A percentile compares a stretch with the other conserved stretches of the same genome.
These are phyloP conservation scores for Antechinus stuartii DNA, from an alignment of 2,113 vertebrate species.

Conservation along the genomic window DNA sequence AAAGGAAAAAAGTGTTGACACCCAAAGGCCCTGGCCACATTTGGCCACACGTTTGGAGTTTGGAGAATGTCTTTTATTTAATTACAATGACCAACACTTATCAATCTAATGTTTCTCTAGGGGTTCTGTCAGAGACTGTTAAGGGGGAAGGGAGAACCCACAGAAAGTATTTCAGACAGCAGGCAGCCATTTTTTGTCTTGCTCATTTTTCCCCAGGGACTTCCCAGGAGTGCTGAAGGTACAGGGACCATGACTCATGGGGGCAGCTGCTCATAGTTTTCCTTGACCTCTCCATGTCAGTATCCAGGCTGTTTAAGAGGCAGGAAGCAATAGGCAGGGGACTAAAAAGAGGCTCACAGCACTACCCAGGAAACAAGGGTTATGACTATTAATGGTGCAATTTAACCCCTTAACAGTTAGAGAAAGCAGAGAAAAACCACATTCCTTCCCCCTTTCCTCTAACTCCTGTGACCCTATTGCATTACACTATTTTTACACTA, in stretches of 20 bases:
- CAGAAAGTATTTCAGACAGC: not conserved
- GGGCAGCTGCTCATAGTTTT: conserved; percentile 44
- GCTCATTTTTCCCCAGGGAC: not conserved
- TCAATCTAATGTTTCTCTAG: not conserved
- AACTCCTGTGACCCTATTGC: not conserved
- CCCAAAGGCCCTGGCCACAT: not conserved
- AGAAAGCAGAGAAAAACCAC: conserved; percentile 42
- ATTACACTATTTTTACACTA: conserved; percentile 13
- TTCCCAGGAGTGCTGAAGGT: not conserved
- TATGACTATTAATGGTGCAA: conserved; percentile 79
- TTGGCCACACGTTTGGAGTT: not conserved
- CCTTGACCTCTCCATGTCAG: conserved; percentile 65
- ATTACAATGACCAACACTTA: not conserved
- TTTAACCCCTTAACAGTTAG: conserved; percentile 75
- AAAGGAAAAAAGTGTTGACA: not conserved
- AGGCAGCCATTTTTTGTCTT: conserved; percentile 7
- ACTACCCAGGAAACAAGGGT: conserved; percentile 68
- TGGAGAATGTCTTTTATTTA: not conserved
- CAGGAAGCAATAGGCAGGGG: conserved; percentile 40
- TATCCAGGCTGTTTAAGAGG: not conserved
- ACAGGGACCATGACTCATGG: conserved; percentile 40
- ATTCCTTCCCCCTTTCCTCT: conserved; percentile 41
- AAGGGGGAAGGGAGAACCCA: not conserved
- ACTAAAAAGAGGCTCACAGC: conserved; percentile 51
- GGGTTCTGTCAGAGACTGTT: conserved; percentile 57